phyloP scores from a whole-genome alignment of 2,888 invertebrate genomes.

The Aleiodes leptofemur region DNA sequence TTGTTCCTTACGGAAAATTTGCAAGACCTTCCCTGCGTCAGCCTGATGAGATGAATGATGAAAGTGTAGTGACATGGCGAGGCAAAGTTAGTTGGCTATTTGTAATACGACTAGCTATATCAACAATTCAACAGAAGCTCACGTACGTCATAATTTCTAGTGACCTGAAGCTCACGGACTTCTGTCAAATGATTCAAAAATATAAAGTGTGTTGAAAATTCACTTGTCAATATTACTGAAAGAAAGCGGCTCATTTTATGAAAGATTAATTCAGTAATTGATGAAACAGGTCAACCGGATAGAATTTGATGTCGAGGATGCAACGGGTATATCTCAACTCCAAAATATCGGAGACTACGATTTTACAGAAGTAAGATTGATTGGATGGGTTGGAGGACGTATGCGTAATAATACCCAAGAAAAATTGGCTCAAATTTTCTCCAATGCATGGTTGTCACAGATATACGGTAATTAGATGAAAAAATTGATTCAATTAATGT shows the following conservation, averaged over 20 bases:
- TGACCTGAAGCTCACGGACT: too few relatives aligned
- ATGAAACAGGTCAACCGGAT: too few relatives aligned
- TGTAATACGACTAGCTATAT: constrained; percentile 57
- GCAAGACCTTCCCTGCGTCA: too few relatives aligned
- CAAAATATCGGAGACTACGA: constrained; percentile 54
- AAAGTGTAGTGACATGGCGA: constrained; percentile 51
- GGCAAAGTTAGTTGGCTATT: constrained; percentile 67
- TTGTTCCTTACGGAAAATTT: too few relatives aligned
- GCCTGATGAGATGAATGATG: too few relatives aligned
- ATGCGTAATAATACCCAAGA: constrained; percentile 50
- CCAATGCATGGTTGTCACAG: constrained; percentile 49
- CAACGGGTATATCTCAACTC: constrained; percentile 49
- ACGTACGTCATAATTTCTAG: too few relatives aligned
- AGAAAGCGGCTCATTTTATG: too few relatives aligned
- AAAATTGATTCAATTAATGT: too few relatives aligned
- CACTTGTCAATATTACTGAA: too few relatives aligned
- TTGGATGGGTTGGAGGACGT: constrained; percentile 55
- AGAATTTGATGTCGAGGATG: constrained; percentile 55
- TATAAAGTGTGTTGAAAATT: constrained; percentile 59
- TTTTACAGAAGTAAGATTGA: constrained; percentile 48
- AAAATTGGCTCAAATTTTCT: constrained; percentile 45
- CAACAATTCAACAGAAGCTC: constrained; percentile 24
- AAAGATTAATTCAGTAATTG: too few relatives aligned
- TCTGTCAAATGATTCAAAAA: constrained; percentile 64
- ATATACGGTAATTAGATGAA: too few relatives aligned